These are phyloP conservation scores for Pachliopta kotzebuea DNA, from an alignment of 2,888 invertebrate genomes.

Conservation along the genomic window DNA sequence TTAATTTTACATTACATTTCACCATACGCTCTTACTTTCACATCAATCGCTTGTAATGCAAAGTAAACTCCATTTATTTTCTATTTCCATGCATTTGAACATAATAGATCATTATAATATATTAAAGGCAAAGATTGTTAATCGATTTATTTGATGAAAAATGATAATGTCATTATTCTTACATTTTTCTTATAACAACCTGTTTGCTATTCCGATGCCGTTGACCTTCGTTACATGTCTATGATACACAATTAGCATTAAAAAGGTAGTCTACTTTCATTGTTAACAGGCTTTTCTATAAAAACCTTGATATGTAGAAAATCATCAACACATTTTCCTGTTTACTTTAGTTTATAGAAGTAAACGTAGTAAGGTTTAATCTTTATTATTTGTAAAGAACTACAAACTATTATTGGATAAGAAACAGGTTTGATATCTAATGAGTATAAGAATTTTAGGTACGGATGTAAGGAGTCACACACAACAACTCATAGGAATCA, in stretches of 20 bases:
- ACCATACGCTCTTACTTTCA: slow-evolving; percentile 14
- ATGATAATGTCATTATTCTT: not conserved
- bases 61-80: no score
- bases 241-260: slow-evolving; percentile 10
- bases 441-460: no score
- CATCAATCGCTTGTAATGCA: not conserved
- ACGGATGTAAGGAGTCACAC: no score
- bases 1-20: slow-evolving; percentile 15
- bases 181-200: not conserved
- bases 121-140: no score
- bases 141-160: no score
- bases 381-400: no score
- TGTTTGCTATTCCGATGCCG: not conserved
- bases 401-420: no score
- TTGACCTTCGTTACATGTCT: slow-evolving; percentile 11
- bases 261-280: slow-evolving; percentile 20
- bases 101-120: no score
- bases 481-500: no score
- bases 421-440: no score
- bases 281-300: not conserved
- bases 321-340: slow-evolving; percentile 9
- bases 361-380: no score
- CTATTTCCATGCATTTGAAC: no score
- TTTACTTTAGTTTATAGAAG: not conserved
- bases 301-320: slow-evolving; percentile 14